A percentile compares a stretch with the other conserved stretches of the same genome.
Evolutionary conservation across 2,797 vertebrate genomes (phyloP).

Genomic region (Euthynnus affinis): DNA sequence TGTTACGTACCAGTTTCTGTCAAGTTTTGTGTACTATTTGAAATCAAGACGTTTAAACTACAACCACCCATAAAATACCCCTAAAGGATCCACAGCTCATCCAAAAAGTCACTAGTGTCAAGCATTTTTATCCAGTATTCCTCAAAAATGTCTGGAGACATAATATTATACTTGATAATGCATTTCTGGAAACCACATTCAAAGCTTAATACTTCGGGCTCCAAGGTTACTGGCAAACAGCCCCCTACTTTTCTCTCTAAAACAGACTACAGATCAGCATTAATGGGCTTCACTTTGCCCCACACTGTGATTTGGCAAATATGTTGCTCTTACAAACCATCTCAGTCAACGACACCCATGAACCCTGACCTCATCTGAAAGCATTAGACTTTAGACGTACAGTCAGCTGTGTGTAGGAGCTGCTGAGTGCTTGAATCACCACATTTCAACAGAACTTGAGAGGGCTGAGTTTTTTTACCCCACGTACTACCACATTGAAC

Average conservation of each 20-base stretch:
- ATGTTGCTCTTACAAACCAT: slow-evolving; percentile 22
- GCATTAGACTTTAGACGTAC: slow-evolving; percentile 37
- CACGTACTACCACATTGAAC: slow-evolving; percentile 12
- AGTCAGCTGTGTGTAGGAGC: slow-evolving; percentile 35
- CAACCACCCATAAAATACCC: not conserved
- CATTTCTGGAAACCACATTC: slow-evolving; percentile 30
- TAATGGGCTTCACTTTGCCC: slow-evolving; percentile 46
- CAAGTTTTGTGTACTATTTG: not conserved
- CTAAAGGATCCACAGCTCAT: not conserved
- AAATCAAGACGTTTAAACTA: not conserved
- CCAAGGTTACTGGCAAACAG: slow-evolving; percentile 39
- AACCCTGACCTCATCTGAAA: slow-evolving; percentile 61
- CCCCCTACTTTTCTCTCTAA: slow-evolving; percentile 42
- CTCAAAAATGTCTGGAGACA: not conserved
- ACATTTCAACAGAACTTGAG: slow-evolving; percentile 53
- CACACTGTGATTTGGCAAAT: slow-evolving; percentile 56
- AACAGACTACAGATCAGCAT: slow-evolving; percentile 49
- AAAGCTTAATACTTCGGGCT: slow-evolving; percentile 42
- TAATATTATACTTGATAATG: slow-evolving; percentile 25
- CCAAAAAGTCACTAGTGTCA: not conserved
- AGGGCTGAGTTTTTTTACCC: slow-evolving; percentile 18
- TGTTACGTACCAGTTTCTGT: not conserved
- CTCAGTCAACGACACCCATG: slow-evolving; percentile 61
- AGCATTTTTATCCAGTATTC: not conserved
- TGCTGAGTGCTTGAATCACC: slow-evolving; percentile 47